These are phyloP conservation scores for Hipparchia sbordonii DNA, from an alignment of 2,888 invertebrate genomes.

Conservation along the genomic window DNA sequence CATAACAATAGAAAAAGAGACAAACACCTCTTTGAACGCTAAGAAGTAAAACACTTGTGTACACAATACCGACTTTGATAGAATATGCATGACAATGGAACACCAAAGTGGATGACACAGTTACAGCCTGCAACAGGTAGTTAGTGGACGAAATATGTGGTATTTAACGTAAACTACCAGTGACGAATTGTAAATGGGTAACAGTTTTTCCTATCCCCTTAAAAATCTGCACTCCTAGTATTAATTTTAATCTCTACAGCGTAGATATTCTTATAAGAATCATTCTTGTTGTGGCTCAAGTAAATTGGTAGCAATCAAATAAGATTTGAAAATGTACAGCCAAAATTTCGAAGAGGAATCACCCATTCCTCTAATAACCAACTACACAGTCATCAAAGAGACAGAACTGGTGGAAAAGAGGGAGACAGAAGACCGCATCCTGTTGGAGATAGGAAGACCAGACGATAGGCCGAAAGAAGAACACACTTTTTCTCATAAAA, in stretches of 20 bases:
- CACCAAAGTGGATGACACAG: constrained; percentile 72
- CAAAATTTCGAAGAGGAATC: constrained; percentile 69
- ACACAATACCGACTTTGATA: constrained; percentile 75
- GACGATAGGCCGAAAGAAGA: constrained; percentile 75
- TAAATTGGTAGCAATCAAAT: neutral
- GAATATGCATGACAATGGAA: constrained; percentile 79
- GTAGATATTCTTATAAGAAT: constrained; percentile 1
- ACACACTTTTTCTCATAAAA: constrained; percentile 77
- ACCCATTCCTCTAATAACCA: constrained; percentile 69
- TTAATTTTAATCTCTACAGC: neutral
- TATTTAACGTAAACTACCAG: constrained; percentile 20
- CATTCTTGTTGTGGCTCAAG: neutral
- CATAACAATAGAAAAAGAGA: constrained; percentile 47
- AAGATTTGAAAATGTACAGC: constrained; percentile 57
- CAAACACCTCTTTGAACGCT: constrained; percentile 46
- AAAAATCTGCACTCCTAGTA: neutral
- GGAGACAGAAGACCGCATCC: constrained; percentile 68
- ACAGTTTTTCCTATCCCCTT: neutral
- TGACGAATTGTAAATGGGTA: neutral
- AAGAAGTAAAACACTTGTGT: constrained; percentile 66
- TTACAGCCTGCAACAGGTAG: constrained; percentile 59
- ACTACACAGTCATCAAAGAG: constrained; percentile 68
- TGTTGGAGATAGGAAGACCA: constrained; percentile 77
- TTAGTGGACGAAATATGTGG: constrained; percentile 39
- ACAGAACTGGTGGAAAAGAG: constrained; percentile 66